Evolutionary conservation across 2,113 vertebrate species (phyloP).

Genomic region (Sigmodon hispidus): DNA sequence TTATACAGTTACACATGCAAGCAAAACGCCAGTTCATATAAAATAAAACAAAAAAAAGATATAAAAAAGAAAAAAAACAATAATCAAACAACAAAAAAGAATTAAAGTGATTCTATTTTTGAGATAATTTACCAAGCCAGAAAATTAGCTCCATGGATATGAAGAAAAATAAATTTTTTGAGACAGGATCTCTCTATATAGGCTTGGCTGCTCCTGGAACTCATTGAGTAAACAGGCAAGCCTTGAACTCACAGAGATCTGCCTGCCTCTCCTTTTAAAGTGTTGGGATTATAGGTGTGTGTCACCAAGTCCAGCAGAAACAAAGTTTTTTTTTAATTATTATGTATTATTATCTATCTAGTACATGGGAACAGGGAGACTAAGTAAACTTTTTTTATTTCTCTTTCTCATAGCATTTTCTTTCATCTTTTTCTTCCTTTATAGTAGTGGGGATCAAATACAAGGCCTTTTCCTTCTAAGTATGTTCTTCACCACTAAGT

Average conservation of each 20-base stretch:
- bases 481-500: background rate
- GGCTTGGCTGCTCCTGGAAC: background rate
- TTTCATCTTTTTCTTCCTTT: background rate
- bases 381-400: background rate
- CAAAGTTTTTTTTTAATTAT: background rate
- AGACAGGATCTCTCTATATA: background rate
- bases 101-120: slow-evolving; percentile 25
- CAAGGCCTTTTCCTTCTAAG: background rate
- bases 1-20: too few species aligned
- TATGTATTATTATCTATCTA: background rate
- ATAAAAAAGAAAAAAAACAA: too few species aligned
- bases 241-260: background rate
- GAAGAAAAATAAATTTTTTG: background rate
- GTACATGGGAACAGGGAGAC: background rate
- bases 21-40: too few species aligned
- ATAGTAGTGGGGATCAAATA: background rate
- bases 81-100: background rate
- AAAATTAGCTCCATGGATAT: background rate
- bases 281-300: background rate
- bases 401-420: background rate
- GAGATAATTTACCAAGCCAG: background rate
- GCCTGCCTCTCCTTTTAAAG: background rate
- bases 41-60: too few species aligned
- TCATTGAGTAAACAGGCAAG: background rate
- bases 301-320: too few species aligned